phyloP scores from a whole-genome alignment of 2,113 vertebrate genomes.

The Stictonetta naevosa region DNA sequence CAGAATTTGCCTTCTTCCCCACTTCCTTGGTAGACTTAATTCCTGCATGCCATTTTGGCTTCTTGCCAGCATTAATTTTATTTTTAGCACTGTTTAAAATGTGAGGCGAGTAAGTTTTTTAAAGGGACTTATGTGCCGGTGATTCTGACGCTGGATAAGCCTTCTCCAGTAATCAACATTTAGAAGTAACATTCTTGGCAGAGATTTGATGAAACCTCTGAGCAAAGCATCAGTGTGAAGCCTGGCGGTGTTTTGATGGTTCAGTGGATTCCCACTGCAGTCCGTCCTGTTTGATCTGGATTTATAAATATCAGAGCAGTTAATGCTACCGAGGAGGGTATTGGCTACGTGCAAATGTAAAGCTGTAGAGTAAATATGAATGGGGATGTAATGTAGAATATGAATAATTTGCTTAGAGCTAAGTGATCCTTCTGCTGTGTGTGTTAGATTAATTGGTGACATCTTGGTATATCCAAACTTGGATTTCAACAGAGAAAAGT shows the following conservation, averaged over 20 bases:
- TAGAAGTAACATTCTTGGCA: neutral
- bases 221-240: conserved; percentile 18
- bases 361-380: conserved; percentile 10
- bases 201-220: neutral
- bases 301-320: conserved; percentile 26
- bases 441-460: conserved; percentile 31
- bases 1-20: accelerated
- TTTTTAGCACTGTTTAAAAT: neutral
- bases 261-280: conserved; percentile 5
- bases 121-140: neutral
- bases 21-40: neutral
- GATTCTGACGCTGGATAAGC: conserved; percentile 2
- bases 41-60: neutral
- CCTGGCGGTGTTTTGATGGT: neutral
- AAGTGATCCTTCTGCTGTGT: neutral
- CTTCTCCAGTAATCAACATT: neutral
- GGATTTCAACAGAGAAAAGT: neutral
- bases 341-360: conserved; percentile 27
- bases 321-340: neutral
- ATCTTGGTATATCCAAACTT: conserved; percentile 1
- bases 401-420: conserved; percentile 21
- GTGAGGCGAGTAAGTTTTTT: neutral
- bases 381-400: neutral
- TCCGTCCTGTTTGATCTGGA: conserved; percentile 27
- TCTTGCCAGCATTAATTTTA: neutral